Conservation (phyloP, 2,888 invertebrate genomes). For the Orchesellides sinensis region DNA sequence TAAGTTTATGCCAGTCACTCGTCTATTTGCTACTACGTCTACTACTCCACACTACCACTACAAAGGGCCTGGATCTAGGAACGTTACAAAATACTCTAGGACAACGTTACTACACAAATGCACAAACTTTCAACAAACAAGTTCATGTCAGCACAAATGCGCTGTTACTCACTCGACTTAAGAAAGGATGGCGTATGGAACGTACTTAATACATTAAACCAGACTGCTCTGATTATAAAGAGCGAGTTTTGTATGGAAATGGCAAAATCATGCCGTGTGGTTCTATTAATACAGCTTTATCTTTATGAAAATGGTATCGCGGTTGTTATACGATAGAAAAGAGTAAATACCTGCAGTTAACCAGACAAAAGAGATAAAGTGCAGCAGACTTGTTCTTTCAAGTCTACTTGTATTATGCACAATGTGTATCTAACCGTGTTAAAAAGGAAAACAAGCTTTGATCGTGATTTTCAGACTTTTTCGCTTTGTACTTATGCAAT, state of each 20-base stretch:
- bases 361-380: neutral
- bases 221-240: too few species aligned
- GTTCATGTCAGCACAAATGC: slow-evolving; percentile 17
- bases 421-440: too few species aligned
- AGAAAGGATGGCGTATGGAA: slow-evolving; percentile 4
- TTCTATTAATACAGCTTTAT: slow-evolving; percentile 5
- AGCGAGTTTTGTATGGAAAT: too few species aligned
- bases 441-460: too few species aligned
- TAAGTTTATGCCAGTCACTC: slow-evolving; percentile 15
- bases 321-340: neutral
- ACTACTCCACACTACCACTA: neutral
- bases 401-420: too few species aligned
- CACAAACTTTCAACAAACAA: slow-evolving; percentile 29
- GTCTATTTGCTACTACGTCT: slow-evolving; percentile 14
- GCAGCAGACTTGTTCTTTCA: too few species aligned
- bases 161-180: neutral
- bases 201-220: slow-evolving; percentile 7
- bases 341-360: neutral
- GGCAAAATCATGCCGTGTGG: neutral
- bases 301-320: slow-evolving; percentile 22
- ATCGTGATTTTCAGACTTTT: too few species aligned
- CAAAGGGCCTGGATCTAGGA: too few species aligned
- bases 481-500: too few species aligned
- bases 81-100: slow-evolving; percentile 5
- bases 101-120: slow-evolving; percentile 10